Evolutionary conservation across 2,888 invertebrate species (phyloP).

Genomic region (Tuta absoluta): DNA sequence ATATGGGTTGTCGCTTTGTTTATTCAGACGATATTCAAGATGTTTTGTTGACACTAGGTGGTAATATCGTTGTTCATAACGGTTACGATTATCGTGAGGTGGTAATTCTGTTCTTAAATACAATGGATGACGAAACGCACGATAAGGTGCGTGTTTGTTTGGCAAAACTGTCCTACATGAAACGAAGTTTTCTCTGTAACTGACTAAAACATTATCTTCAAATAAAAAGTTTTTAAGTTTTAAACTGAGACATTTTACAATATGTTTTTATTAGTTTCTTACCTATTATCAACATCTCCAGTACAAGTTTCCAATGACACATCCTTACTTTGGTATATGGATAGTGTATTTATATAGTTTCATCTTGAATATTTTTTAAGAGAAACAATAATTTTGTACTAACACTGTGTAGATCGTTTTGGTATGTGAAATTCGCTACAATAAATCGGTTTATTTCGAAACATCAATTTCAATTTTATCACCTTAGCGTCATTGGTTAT

Average conservation of each 20-base stretch:
- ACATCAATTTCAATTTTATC: not conserved
- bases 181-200: not conserved
- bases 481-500: not conserved
- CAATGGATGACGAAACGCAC: too few species aligned
- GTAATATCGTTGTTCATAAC: too few species aligned
- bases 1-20: too few species aligned
- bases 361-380: not conserved
- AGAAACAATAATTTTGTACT: too few species aligned
- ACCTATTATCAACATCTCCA: not conserved
- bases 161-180: not conserved
- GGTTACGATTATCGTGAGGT: not conserved
- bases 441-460: slow-evolving; percentile 2
- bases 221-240: too few species aligned
- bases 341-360: not conserved
- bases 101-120: not conserved
- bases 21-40: too few species aligned
- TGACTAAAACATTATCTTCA: not conserved
- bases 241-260: too few species aligned
- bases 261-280: not conserved
- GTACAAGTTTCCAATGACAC: not conserved
- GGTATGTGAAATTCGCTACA: not conserved
- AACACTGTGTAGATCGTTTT: not conserved
- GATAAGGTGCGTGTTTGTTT: not conserved
- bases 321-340: not conserved
- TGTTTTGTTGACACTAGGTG: too few species aligned